Conservation (phyloP, 2,113 vertebrate species). For the Lycaon pictus region DNA sequence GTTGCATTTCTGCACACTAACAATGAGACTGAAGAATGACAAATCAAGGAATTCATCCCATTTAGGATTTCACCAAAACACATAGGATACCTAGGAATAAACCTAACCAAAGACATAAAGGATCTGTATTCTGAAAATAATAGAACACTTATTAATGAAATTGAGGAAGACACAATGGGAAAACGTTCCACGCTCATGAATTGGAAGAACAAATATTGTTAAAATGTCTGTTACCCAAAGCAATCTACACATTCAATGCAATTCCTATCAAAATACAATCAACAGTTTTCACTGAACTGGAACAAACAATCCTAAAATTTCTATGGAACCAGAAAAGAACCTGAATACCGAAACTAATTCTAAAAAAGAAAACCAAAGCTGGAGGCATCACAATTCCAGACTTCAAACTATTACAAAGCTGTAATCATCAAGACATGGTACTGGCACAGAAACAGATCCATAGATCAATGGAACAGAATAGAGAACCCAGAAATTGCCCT, state of each 20-base stretch:
- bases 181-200: neutral
- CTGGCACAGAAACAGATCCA: neutral
- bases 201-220: neutral
- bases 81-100: neutral
- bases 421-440: neutral
- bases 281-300: neutral
- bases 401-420: neutral
- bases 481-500: neutral
- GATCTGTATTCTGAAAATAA: neutral
- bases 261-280: neutral
- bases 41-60: neutral
- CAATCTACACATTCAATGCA: neutral
- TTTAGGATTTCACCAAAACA: neutral
- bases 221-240: neutral
- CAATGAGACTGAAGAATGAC: neutral
- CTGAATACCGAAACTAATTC: neutral
- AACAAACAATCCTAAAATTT: neutral
- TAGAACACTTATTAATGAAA: neutral
- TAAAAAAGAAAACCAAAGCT: neutral
- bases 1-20: neutral
- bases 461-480: neutral
- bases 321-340: neutral
- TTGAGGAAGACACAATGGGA: neutral
- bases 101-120: neutral
- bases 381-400: neutral